Conservation (phyloP, 2,888 invertebrate species). For the Willowsia nigromaculata region DNA sequence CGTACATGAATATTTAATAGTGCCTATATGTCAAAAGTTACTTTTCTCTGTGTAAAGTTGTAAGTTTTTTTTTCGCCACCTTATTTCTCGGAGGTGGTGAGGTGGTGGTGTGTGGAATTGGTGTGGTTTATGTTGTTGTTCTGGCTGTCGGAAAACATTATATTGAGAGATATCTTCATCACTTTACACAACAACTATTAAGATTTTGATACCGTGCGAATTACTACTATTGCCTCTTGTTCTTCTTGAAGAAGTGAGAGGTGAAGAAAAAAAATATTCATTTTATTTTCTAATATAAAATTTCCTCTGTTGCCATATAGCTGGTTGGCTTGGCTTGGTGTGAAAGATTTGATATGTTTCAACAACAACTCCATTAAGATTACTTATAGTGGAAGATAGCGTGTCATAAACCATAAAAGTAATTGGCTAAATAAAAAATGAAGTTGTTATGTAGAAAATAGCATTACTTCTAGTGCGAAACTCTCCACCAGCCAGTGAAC, state of each 20-base stretch:
- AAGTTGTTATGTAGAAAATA: neutral
- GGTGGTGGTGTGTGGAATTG: too few relatives aligned
- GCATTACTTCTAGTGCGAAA: neutral
- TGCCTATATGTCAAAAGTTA: neutral
- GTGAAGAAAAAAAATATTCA: neutral
- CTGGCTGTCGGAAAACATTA: slow-evolving; percentile 29
- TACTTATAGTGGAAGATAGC: neutral
- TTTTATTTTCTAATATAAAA: neutral
- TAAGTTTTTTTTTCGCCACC: slow-evolving; percentile 7
- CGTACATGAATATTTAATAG: slow-evolving; percentile 15
- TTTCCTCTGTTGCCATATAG: neutral
- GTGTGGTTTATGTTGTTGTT: slow-evolving; percentile 34
- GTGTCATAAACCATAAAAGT: slow-evolving; percentile 35
- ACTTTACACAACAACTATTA: slow-evolving; percentile 16
- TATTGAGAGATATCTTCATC: slow-evolving; percentile 34
- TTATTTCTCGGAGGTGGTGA: neutral
- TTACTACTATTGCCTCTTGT: neutral
- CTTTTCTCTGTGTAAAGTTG: neutral
- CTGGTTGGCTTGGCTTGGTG: neutral
- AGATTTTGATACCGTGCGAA: slow-evolving; percentile 28
- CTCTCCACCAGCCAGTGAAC: neutral
- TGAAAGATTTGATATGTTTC: slow-evolving; percentile 42
- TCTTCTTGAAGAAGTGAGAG: neutral
- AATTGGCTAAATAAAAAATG: slow-evolving; percentile 29
- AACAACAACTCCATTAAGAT: slow-evolving; percentile 34